A percentile compares a stretch with the other conserved stretches of the same genome.
Evolutionary conservation across 2,888 invertebrate species (phyloP).

Genomic region (Exephanes ischioxanthus): DNA sequence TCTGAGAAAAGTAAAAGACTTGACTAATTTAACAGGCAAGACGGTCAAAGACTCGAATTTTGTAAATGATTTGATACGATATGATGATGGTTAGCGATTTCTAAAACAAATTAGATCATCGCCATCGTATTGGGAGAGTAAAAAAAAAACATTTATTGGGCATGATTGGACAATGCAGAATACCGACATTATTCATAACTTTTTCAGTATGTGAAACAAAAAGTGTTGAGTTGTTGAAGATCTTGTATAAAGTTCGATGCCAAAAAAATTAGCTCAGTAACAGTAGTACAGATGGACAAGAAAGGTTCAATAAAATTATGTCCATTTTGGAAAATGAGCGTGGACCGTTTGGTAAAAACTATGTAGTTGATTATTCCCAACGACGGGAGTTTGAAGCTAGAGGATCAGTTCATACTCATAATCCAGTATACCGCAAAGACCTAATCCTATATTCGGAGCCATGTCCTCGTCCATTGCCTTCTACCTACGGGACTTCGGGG

Average conservation of each 20-base stretch:
- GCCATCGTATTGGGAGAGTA: no score
- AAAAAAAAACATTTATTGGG: conserved; percentile 82
- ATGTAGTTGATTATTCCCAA: conserved; percentile 62
- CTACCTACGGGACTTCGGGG: no score
- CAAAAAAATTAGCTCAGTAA: conserved; percentile 21
- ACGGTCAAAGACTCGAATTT: no score
- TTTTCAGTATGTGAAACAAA: conserved; percentile 82
- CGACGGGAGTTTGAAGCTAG: conserved; percentile 68
- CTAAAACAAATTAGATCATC: no score
- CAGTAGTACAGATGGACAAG: conserved; percentile 43
- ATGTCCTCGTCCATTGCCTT: no score
- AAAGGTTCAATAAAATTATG: conserved; percentile 25
- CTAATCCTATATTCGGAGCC: no score
- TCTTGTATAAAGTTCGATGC: conserved; percentile 77
- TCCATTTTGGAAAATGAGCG: conserved; percentile 43
- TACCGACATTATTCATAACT: conserved; percentile 81
- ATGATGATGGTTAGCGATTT: no score
- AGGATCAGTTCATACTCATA: conserved; percentile 41
- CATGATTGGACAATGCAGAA: conserved; percentile 82
- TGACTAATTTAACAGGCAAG: no score
- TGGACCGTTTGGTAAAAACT: conserved; percentile 62
- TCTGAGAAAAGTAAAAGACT: no score
- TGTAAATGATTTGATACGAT: no score
- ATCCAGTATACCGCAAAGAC: conserved; percentile 31
- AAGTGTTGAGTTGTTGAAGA: conserved; percentile 78